Conservation (phyloP, 1,140 invertebrate genomes). For the Drosophila kikkawai region DNA sequence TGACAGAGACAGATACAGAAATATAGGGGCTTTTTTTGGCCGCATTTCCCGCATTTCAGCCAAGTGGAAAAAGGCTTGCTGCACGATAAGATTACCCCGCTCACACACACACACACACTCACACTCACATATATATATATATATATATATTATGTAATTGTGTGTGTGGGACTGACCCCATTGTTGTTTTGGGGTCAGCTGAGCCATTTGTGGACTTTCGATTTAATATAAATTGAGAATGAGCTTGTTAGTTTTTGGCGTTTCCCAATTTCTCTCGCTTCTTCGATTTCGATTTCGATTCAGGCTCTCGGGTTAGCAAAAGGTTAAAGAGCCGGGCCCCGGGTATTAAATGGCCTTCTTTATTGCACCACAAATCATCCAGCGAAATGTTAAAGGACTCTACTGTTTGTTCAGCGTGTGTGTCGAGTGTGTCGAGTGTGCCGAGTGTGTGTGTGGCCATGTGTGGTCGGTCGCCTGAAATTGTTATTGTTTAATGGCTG, state of each 20-base stretch:
- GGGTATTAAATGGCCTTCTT: slow-evolving; percentile 70
- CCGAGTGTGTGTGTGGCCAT: slow-evolving; percentile 14
- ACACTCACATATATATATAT: slow-evolving; percentile 11
- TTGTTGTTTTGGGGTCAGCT: slow-evolving; percentile 56
- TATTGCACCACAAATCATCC: slow-evolving; percentile 77
- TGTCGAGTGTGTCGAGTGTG: slow-evolving; percentile 8
- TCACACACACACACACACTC: slow-evolving; percentile 11
- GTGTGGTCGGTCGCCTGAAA: slow-evolving; percentile 40
- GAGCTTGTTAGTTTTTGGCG: slow-evolving; percentile 76
- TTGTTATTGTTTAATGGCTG: slow-evolving; percentile 71
- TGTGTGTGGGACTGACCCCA: slow-evolving; percentile 36
- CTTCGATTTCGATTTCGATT: slow-evolving; percentile 18
- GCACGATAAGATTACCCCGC: slow-evolving; percentile 71
- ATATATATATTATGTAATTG: neutral
- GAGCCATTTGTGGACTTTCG: slow-evolving; percentile 59
- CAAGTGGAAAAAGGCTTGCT: slow-evolving; percentile 79
- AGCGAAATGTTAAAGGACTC: slow-evolving; percentile 49
- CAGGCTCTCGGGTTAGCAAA: slow-evolving; percentile 32
- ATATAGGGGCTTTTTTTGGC: slow-evolving; percentile 41
- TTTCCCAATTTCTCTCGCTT: slow-evolving; percentile 41
- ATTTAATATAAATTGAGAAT: slow-evolving; percentile 82
- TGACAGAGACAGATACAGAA: slow-evolving; percentile 9
- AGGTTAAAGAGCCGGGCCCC: slow-evolving; percentile 48
- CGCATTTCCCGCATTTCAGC: slow-evolving; percentile 26
- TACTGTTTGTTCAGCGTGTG: slow-evolving; percentile 15